Conservation (phyloP, 2,888 invertebrate species). For the Plebejus melissa region DNA sequence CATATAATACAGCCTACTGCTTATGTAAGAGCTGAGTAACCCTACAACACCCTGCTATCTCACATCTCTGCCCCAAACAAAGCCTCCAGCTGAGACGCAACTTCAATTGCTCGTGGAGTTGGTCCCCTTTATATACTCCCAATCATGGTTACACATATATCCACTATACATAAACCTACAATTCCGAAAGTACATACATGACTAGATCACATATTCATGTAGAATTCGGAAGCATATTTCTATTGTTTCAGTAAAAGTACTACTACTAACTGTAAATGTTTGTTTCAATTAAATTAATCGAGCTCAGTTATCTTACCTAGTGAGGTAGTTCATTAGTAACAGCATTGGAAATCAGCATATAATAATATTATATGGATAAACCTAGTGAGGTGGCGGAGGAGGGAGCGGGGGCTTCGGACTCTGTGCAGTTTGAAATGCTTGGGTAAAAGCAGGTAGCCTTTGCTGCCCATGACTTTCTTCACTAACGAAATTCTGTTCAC, state of each 20-base stretch:
- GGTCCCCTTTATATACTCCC: constrained; percentile 71
- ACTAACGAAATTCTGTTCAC: constrained; percentile 45
- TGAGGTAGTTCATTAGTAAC: constrained; percentile 71
- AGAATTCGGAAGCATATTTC: constrained; percentile 75
- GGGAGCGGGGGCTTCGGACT: constrained; percentile 69
- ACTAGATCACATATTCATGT: constrained; percentile 79
- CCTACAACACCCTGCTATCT: constrained; percentile 51
- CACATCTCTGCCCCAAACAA: constrained; percentile 44
- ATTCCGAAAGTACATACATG: constrained; percentile 79
- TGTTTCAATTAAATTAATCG: background rate
- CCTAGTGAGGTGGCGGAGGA: constrained; percentile 70
- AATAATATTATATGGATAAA: constrained; percentile 40
- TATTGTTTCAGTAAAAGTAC: background rate
- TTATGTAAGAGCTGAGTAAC: constrained; percentile 57
- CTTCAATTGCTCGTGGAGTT: constrained; percentile 67
- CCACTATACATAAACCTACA: constrained; percentile 72
- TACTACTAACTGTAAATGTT: background rate
- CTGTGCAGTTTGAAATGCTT: constrained; percentile 69
- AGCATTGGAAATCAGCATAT: constrained; percentile 63
- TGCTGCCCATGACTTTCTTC: constrained; percentile 59
- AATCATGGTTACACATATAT: constrained; percentile 63
- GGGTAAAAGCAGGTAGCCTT: constrained; percentile 70
- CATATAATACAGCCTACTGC: constrained; percentile 74
- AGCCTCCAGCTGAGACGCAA: constrained; percentile 46
- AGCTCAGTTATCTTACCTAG: constrained; percentile 73